Conservation (phyloP, 2,113 vertebrate species). For the Lycaon pictus region DNA sequence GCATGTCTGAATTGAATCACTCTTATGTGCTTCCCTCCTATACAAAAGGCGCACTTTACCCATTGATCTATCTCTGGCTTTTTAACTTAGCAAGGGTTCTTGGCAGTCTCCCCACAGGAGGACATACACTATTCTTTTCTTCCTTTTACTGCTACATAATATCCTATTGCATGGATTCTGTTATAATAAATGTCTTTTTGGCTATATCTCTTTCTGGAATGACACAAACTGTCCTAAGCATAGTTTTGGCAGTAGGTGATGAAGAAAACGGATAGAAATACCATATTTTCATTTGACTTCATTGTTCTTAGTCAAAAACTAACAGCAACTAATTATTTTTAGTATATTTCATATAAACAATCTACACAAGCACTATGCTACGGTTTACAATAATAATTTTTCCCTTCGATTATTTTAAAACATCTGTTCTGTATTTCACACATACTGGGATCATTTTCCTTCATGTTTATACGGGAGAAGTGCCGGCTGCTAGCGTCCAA, state of each 20-base stretch:
- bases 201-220: neutral
- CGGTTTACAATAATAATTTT: neutral
- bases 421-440: constrained; percentile 67
- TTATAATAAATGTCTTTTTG: neutral
- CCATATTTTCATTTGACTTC: neutral
- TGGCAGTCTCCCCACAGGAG: neutral
- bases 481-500: constrained; percentile 78
- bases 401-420: constrained; percentile 61
- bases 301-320: constrained; percentile 6
- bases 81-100: neutral
- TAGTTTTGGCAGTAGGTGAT: neutral
- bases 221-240: constrained; percentile 35
- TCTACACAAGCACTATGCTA: neutral
- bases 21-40: fast-evolving
- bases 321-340: neutral
- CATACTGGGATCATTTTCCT: constrained; percentile 41
- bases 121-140: neutral
- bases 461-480: constrained; percentile 68
- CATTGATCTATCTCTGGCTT: neutral
- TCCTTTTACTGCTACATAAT: neutral
- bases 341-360: neutral
- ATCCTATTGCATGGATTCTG: neutral
- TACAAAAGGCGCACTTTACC: neutral
- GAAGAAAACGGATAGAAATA: neutral
- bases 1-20: neutral